Conservation (phyloP, 2,888 invertebrate genomes). For the Brenthis ino region DNA sequence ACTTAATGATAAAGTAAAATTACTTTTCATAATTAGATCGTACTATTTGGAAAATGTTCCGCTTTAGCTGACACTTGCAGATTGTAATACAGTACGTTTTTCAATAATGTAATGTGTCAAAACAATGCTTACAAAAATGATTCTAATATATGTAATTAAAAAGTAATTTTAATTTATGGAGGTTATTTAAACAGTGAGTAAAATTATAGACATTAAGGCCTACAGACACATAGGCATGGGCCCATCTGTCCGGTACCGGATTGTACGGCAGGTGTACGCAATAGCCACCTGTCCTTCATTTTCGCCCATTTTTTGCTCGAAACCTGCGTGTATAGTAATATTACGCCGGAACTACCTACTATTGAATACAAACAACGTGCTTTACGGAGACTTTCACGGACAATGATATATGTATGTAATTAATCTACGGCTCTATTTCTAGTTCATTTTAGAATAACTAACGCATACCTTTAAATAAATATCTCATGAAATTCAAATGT, state of each 20-base stretch:
- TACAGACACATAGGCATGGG: conserved; percentile 20
- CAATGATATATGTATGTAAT: background rate
- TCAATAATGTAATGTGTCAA: background rate
- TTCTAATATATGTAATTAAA: background rate
- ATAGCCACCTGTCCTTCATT: conserved; percentile 69
- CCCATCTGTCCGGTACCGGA: conserved; percentile 59
- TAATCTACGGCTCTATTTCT: background rate
- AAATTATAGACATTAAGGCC: conserved; percentile 26
- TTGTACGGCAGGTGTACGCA: conserved; percentile 59
- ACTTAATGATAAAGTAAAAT: too few species aligned
- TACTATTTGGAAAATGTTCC: too few species aligned
- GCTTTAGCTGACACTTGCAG: too few species aligned
- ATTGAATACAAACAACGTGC: conserved; percentile 21
- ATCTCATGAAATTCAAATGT: too few species aligned
- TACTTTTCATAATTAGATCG: too few species aligned
- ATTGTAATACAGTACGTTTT: background rate
- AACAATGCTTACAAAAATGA: background rate
- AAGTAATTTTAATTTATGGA: background rate
- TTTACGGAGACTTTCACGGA: background rate
- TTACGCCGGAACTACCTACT: conserved; percentile 47
- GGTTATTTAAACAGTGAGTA: conserved; percentile 18
- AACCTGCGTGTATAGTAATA: conserved; percentile 42
- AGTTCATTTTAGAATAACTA: background rate
- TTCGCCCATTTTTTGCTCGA: conserved; percentile 53
- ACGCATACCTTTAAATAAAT: too few species aligned